These are phyloP conservation scores for Falco columbarius DNA, from an alignment of 2,797 vertebrate species.

Conservation along the genomic window DNA sequence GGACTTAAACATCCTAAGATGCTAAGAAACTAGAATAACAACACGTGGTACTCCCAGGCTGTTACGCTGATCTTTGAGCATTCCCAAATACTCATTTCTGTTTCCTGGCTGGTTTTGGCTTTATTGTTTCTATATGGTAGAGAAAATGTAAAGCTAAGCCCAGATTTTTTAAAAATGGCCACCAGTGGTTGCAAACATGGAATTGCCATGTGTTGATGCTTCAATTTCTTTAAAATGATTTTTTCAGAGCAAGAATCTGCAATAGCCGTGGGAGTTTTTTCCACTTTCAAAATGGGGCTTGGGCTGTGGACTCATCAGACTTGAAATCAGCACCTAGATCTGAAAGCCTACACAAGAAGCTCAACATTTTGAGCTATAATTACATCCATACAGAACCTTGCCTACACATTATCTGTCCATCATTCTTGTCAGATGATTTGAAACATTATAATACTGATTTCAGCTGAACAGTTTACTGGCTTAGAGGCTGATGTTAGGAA, in stretches of 20 bases:
- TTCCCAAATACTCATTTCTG: neutral
- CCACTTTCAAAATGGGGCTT: neutral
- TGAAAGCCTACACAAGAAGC: neutral
- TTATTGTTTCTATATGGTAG: neutral
- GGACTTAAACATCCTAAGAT: slow-evolving; percentile 17
- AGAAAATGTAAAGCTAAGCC: neutral
- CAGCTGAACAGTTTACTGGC: neutral
- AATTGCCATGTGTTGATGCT: neutral
- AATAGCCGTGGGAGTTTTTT: neutral
- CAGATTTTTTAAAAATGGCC: neutral
- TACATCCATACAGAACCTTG: neutral
- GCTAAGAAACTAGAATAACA: slow-evolving; percentile 36
- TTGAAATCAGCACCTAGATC: neutral
- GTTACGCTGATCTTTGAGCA: neutral
- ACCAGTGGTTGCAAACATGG: neutral
- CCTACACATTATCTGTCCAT: neutral
- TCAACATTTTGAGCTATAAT: neutral
- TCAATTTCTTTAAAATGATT: neutral
- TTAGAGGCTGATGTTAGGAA: neutral
- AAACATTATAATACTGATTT: neutral
- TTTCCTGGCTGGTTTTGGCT: neutral
- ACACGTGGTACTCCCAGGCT: neutral
- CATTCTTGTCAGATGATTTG: neutral
- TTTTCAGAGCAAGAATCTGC: neutral
- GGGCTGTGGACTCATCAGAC: neutral